phyloP scores from a whole-genome alignment of 2,113 vertebrate genomes.

The Circaetus cinerascens region DNA sequence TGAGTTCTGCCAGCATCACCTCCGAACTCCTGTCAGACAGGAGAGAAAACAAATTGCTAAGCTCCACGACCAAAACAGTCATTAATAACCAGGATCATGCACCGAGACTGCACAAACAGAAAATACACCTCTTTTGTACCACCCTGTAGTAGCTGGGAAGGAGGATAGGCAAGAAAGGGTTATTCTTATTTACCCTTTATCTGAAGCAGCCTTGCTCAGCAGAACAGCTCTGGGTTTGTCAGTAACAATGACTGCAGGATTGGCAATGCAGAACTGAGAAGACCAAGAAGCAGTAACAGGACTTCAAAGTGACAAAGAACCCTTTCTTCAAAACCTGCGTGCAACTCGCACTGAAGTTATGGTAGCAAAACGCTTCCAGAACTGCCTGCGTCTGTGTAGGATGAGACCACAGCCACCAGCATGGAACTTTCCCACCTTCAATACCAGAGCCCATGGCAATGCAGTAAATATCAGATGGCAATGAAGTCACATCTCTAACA shows the following conservation, averaged over 20 bases:
- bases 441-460: fast-evolving
- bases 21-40: not conserved
- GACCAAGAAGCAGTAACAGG: not conserved
- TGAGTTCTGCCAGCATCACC: not conserved
- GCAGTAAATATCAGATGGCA: not conserved
- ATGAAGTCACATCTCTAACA: not conserved
- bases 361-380: not conserved
- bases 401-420: not conserved
- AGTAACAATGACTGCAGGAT: not conserved
- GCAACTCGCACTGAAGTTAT: not conserved
- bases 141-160: not conserved
- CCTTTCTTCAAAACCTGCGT: not conserved
- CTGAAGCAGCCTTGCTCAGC: not conserved
- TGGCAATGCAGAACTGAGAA: not conserved
- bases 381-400: not conserved
- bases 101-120: not conserved
- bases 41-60: not conserved
- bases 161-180: not conserved
- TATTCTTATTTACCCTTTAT: not conserved
- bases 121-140: not conserved
- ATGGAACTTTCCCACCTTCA: not conserved
- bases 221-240: not conserved
- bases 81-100: not conserved
- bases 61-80: not conserved
- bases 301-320: not conserved